Evolutionary conservation across 2,797 vertebrate species (phyloP).

Genomic region (Liasis olivaceus): DNA sequence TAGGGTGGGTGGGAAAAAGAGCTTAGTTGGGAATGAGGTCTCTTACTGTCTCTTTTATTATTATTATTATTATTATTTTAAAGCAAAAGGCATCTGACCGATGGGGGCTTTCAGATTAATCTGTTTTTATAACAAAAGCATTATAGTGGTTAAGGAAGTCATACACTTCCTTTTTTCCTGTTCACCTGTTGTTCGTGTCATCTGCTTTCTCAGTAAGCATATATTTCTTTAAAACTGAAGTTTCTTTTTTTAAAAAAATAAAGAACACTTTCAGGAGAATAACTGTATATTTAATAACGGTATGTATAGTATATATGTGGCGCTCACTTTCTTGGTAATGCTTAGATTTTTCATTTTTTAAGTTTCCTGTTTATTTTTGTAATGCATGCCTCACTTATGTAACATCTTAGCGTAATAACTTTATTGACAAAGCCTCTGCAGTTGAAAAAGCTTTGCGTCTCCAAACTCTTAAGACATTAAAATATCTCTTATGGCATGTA

Average conservation of each 20-base stretch:
- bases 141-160: constrained; percentile 41
- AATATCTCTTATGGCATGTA: neutral
- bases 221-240: constrained; percentile 20
- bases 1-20: constrained; percentile 46
- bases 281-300: neutral
- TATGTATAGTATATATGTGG: neutral
- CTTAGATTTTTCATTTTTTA: neutral
- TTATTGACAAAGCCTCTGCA: neutral
- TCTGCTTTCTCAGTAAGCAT: neutral
- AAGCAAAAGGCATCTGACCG: neutral
- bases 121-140: constrained; percentile 7
- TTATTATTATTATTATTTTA: neutral
- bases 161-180: constrained; percentile 13
- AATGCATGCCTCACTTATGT: neutral
- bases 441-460: neutral
- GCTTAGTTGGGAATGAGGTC: constrained; percentile 11
- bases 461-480: accelerated
- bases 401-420: neutral
- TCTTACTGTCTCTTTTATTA: neutral
- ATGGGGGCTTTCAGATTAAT: constrained; percentile 14
- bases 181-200: constrained; percentile 20
- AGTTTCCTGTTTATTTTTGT: neutral
- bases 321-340: accelerated
- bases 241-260: neutral
- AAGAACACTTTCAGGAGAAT: neutral